phyloP scores from a whole-genome alignment of 2,113 vertebrate species.

The Eptatretus burgeri region DNA sequence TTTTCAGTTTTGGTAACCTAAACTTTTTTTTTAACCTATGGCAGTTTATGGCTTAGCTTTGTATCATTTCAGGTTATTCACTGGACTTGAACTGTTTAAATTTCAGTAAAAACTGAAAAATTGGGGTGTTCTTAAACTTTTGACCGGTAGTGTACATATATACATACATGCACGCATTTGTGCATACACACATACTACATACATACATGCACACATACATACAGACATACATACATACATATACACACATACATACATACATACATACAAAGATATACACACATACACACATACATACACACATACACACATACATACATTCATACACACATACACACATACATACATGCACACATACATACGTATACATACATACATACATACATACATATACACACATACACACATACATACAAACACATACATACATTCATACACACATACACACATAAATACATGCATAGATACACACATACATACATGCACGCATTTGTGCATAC shows the following conservation, averaged over 20 bases:
- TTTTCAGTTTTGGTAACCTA: too few species aligned
- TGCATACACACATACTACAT: not conserved
- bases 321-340: not conserved
- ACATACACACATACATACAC: not conserved
- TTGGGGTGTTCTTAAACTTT: too few species aligned
- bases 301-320: not conserved
- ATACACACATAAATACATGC: not conserved
- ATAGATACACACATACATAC: not conserved
- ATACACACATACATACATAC: not conserved
- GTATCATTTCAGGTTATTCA: too few species aligned
- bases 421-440: not conserved
- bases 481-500: not conserved
- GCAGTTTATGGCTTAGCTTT: too few species aligned
- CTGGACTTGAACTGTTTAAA: too few species aligned
- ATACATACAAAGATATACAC: not conserved
- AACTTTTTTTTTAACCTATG: too few species aligned
- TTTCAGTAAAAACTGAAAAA: too few species aligned
- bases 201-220: not conserved
- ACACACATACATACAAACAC: slow-evolving; percentile 2
- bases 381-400: not conserved
- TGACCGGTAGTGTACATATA: too few species aligned
- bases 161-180: not conserved
- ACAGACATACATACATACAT: not conserved
- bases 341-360: not conserved
- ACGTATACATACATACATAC: not conserved